Evolutionary conservation across 2,113 vertebrate genomes (phyloP).

Genomic region (Phrynosoma blainvillii): DNA sequence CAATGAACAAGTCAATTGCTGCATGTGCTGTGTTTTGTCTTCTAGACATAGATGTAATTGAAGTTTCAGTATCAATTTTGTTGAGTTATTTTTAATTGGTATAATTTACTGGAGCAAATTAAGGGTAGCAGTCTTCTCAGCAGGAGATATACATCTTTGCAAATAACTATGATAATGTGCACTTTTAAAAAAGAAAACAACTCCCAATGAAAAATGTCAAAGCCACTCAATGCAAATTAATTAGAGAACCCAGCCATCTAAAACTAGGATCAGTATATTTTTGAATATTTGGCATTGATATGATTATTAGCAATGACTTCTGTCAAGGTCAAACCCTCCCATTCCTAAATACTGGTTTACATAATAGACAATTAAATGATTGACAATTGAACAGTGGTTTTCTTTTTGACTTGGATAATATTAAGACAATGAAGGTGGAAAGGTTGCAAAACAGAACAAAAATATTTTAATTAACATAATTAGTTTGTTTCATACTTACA

Average conservation of each 20-base stretch:
- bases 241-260: constrained; percentile 57
- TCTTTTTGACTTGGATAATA: too few species aligned
- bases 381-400: too few species aligned
- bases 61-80: constrained; percentile 62
- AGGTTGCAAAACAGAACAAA: too few species aligned
- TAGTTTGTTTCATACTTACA: too few species aligned
- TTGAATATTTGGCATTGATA: too few species aligned
- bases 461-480: too few species aligned
- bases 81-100: constrained; percentile 74
- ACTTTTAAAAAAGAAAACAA: not conserved
- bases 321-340: too few species aligned
- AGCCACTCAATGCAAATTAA: constrained; percentile 61
- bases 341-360: too few species aligned
- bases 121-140: constrained; percentile 67
- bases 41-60: constrained; percentile 59
- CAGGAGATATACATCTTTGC: constrained; percentile 55
- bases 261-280: constrained; percentile 36
- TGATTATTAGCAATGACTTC: too few species aligned
- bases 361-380: too few species aligned
- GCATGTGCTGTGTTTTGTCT: constrained; percentile 51
- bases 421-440: too few species aligned
- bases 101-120: constrained; percentile 75
- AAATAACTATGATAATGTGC: constrained; percentile 57
- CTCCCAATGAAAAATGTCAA: constrained; percentile 36
- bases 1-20: constrained; percentile 63